Evolutionary conservation across 2,888 invertebrate species (phyloP).

Genomic region (Phyto melanocephala): DNA sequence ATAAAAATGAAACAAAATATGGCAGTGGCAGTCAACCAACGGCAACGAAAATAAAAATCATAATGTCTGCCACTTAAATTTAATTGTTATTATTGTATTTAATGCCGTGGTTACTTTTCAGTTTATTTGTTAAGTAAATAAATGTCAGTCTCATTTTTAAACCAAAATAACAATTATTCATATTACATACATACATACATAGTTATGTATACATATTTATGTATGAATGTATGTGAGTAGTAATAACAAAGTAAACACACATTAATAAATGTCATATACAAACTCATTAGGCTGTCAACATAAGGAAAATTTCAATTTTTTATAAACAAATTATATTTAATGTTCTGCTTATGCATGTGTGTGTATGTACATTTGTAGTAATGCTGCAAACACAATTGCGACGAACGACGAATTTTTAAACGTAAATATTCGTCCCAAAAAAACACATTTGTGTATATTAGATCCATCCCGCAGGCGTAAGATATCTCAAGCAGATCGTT

Average conservation of each 20-base stretch:
- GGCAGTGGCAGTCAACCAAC: conserved; percentile 37
- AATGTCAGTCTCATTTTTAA: not conserved
- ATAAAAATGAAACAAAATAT: conserved; percentile 18
- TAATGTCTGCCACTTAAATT: conserved; percentile 62
- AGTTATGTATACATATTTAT: too few relatives aligned
- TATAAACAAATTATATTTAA: conserved; percentile 39
- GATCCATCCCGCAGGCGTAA: too few relatives aligned
- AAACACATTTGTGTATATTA: too few relatives aligned
- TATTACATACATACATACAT: too few relatives aligned
- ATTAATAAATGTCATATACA: conserved; percentile 60
- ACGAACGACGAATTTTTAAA: too few relatives aligned
- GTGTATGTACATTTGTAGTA: too few relatives aligned
- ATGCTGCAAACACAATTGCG: too few relatives aligned
- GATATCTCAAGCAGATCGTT: too few relatives aligned
- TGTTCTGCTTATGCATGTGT: conserved; percentile 12
- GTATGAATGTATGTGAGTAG: not conserved
- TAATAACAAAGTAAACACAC: conserved; percentile 1
- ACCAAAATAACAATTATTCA: too few relatives aligned
- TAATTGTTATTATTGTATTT: conserved; percentile 54
- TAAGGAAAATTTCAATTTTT: conserved; percentile 41
- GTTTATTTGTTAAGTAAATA: conserved; percentile 50
- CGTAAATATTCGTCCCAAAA: too few relatives aligned
- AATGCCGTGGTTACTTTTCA: conserved; percentile 45
- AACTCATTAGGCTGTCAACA: conserved; percentile 63
- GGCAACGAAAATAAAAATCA: conserved; percentile 34